Base-by-base conservation (phyloP, 1,140 invertebrate species). In the Apis laboriosa region DNA sequence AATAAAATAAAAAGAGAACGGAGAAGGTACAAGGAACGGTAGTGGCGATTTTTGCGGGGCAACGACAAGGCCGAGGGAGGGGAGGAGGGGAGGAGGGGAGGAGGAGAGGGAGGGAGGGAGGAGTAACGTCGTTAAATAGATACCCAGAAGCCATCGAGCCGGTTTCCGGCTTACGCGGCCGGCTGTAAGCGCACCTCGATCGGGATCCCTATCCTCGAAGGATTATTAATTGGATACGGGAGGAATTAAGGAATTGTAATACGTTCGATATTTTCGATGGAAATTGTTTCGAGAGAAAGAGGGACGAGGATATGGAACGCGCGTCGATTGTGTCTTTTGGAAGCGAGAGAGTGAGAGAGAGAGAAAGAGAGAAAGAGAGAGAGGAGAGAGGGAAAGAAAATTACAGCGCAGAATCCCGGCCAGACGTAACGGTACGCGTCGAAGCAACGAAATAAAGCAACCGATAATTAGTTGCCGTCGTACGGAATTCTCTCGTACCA, bases 111-210 rank as follows among this genome's bases (percentile, higher is more conserved):
- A 7, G 34, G 34, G 34, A 7, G 34, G 4, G 34, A 7, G 34
- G 72, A 28, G 86, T 73, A 84, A 75, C 80, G 55, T 88, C 85
- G 68, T 88, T 88, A 88, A 88, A 87, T 77, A 51, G 76, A 87
- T 88, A 88, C 79, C 86, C 86, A 75, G 87, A 67, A 87, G 87
- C 86, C 61, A 87, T 88, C 87, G 83, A 85, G 87, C 87, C 78
- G 83, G 87, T 88, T 88, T 87, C 86, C 82, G 86, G 86, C 84
- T 84, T 81, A 85, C 76, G 83, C 80, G 71, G 34, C 34, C 34
- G 34, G 34, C 72, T 19, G 83, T 9, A 24, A 70, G 61, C 67
- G 84, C 84, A 60, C 51, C 51, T 76, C 73, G 68, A 13, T 5
- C 64, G 12, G 55, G 24, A 12, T 28, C 49, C 53, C 34, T 43